Conservation (phyloP, 2,797 vertebrate genomes). For the Pteropus rufus region DNA sequence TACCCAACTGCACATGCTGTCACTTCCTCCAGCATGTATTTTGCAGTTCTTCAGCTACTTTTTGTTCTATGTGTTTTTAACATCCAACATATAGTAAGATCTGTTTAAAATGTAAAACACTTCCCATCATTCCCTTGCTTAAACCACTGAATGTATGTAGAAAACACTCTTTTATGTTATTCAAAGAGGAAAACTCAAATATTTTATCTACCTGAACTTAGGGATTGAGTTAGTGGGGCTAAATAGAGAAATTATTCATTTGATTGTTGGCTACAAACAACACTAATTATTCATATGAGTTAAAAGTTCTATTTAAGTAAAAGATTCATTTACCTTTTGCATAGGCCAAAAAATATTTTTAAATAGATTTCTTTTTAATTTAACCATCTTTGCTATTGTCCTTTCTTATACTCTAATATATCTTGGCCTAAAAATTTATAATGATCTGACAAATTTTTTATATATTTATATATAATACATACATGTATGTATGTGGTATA, state of each 20-base stretch:
- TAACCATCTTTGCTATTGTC: neutral
- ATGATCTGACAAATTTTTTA: neutral
- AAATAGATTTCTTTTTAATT: neutral
- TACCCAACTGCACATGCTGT: neutral
- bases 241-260: neutral
- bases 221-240: neutral
- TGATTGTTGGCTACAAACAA: neutral
- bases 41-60: neutral
- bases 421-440: neutral
- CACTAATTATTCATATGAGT: neutral
- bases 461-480: neutral
- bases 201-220: neutral
- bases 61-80: neutral
- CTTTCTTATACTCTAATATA: neutral
- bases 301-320: neutral
- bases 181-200: neutral
- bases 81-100: neutral
- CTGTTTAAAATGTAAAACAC: neutral
- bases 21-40: fast-evolving
- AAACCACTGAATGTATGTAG: neutral
- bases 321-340: neutral
- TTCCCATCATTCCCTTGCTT: neutral
- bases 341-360: neutral
- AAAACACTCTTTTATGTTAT: neutral
- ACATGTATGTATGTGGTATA: neutral